Percentiles rank a stretch among this genome's conserved stretches.
Conservation (phyloP, 2,888 invertebrate genomes). For the Stictocephala bisonia region DNA sequence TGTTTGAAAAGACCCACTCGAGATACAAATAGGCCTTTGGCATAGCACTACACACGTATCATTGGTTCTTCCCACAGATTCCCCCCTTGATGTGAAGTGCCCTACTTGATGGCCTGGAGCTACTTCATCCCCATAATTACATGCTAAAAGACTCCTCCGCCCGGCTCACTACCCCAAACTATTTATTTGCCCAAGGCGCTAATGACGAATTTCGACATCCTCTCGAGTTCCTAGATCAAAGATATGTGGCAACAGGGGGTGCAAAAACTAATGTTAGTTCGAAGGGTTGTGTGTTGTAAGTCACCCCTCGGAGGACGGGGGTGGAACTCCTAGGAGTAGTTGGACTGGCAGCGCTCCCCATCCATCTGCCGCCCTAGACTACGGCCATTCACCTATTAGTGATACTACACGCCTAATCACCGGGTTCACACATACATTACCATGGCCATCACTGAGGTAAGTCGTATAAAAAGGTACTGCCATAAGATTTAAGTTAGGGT, state of each 20-base stretch:
- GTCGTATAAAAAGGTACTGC: too few relatives aligned
- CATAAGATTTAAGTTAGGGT: too few relatives aligned
- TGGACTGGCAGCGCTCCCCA: conserved; percentile 1
- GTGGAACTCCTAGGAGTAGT: conserved; percentile 21
- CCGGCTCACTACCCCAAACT: conserved; percentile 31
- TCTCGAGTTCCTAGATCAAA: conserved; percentile 10
- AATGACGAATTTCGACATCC: conserved; percentile 34
- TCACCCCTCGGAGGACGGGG: neutral
- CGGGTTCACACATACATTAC: conserved; percentile 33
- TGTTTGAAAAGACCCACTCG: too few relatives aligned
- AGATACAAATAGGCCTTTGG: too few relatives aligned
- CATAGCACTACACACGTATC: too few relatives aligned
- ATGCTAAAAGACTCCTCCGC: conserved; percentile 5
- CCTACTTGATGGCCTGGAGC: neutral
- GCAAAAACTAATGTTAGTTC: conserved; percentile 39
- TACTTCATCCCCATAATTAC: conserved; percentile 1
- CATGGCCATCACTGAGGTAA: too few relatives aligned
- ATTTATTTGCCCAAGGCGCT: conserved; percentile 39
- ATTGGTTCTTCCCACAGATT: too few relatives aligned
- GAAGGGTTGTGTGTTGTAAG: conserved; percentile 29
- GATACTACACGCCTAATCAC: neutral
- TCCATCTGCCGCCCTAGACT: conserved; percentile 17
- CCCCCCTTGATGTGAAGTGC: too few relatives aligned
- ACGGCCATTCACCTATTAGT: neutral
- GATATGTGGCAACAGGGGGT: conserved; percentile 28